Percentiles rank a stretch among this genome's conserved stretches.
Evolutionary conservation across 37 sponge, comb jelly and placozoan genomes (phyloP).

Genomic region (Amphimedon queenslandica): DNA sequence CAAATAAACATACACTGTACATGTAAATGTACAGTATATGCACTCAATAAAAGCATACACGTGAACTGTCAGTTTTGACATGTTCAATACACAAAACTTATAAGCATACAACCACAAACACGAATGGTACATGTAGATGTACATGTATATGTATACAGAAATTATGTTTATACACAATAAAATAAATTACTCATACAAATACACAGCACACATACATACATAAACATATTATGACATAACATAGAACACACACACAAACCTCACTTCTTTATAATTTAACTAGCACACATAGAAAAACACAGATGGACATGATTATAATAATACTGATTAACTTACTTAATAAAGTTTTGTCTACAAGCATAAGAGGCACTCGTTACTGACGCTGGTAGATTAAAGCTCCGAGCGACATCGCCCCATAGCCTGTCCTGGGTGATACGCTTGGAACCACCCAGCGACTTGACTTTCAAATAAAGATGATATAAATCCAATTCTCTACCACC

Average conservation of each 20-base stretch:
- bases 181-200: no score
- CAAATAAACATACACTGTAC: no score
- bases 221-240: no score
- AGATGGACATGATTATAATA: not conserved
- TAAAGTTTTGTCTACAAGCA: conserved; percentile 48
- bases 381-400: conserved; percentile 47
- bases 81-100: no score
- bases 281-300: not conserved
- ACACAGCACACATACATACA: no score
- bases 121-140: not conserved
- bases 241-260: no score
- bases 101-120: not conserved
- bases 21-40: no score
- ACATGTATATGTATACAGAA: not conserved
- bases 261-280: no score
- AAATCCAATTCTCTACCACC: conserved; percentile 61
- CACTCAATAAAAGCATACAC: no score
- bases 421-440: conserved; percentile 31
- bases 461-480: conserved; percentile 57
- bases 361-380: conserved; percentile 65
- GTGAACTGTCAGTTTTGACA: no score
- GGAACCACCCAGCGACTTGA: conserved; percentile 38
- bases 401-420: conserved; percentile 59
- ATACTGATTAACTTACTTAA: conserved; percentile 31
- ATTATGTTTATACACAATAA: not conserved